Conservation (phyloP, 2,797 vertebrate genomes). For the Myotis vivesi region DNA sequence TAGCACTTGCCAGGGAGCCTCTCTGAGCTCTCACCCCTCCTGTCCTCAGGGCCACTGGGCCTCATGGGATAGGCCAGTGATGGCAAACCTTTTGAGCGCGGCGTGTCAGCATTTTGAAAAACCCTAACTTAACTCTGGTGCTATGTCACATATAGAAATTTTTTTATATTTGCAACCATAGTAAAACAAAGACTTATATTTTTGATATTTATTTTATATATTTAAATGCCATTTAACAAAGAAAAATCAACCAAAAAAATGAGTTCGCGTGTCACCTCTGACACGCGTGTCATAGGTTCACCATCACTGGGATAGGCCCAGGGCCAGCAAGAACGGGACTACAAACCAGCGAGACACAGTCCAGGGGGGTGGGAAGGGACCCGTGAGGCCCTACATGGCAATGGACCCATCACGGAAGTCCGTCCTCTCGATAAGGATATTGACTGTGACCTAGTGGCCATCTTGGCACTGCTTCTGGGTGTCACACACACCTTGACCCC, state of each 20-base stretch:
- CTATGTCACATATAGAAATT: too few species aligned
- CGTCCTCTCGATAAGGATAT: slow-evolving; percentile 91
- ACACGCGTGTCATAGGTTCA: too few species aligned
- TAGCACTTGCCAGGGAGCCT: neutral
- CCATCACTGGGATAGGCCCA: neutral
- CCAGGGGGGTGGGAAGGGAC: neutral
- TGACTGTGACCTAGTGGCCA: slow-evolving; percentile 88
- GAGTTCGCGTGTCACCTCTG: too few species aligned
- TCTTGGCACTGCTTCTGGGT: slow-evolving; percentile 85
- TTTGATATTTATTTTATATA: too few species aligned
- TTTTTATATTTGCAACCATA: too few species aligned
- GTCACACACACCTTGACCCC: slow-evolving; percentile 84
- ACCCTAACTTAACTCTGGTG: too few species aligned
- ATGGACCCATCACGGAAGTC: slow-evolving; percentile 93
- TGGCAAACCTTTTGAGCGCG: too few species aligned
- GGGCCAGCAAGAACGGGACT: neutral
- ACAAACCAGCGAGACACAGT: neutral
- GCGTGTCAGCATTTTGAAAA: too few species aligned
- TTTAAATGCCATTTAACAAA: too few species aligned
- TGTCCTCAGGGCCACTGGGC: neutral
- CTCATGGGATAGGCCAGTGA: neutral
- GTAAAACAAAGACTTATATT: too few species aligned
- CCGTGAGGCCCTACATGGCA: slow-evolving; percentile 81
- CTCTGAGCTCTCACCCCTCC: neutral
- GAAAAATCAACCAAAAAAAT: too few species aligned